Evolutionary conservation across 2,797 vertebrate genomes (phyloP).

Genomic region (Takifugu rubripes): DNA sequence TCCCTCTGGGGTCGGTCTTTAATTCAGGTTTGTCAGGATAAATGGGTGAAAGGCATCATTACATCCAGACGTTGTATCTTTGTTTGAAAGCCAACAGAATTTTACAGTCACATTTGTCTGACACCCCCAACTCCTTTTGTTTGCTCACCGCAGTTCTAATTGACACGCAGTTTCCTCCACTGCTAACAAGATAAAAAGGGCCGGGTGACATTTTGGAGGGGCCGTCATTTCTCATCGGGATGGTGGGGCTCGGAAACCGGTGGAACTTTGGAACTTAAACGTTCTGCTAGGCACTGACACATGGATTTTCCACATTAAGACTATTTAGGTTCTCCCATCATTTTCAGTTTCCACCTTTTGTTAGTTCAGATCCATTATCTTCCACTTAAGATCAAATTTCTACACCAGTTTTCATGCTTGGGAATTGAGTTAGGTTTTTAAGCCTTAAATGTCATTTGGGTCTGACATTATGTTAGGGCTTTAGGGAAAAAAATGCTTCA

Average conservation of each 20-base stretch:
- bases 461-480: conserved; percentile 20
- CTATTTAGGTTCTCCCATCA: not conserved
- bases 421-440: conserved; percentile 30
- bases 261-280: conserved; percentile 9
- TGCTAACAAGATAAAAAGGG: not conserved
- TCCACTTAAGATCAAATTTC: conserved; percentile 13
- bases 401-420: not conserved
- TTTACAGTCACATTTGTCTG: conserved; percentile 6
- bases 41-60: conserved; percentile 8
- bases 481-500: conserved; percentile 32
- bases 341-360: not conserved
- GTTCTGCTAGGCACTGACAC: conserved; percentile 25
- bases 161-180: not conserved
- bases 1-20: not conserved
- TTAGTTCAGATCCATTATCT: conserved; percentile 8
- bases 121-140: conserved; percentile 4
- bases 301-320: too few relatives aligned
- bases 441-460: conserved; percentile 31
- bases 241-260: conserved; percentile 8
- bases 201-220: conserved; percentile 5
- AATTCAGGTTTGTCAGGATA: conserved; percentile 2
- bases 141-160: conserved; percentile 6
- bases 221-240: conserved; percentile 21
- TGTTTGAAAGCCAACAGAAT: not conserved
- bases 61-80: conserved; percentile 8